These are phyloP conservation scores for Australoheros scitulus DNA, from an alignment of 2,113 vertebrate genomes.

Conservation along the genomic window DNA sequence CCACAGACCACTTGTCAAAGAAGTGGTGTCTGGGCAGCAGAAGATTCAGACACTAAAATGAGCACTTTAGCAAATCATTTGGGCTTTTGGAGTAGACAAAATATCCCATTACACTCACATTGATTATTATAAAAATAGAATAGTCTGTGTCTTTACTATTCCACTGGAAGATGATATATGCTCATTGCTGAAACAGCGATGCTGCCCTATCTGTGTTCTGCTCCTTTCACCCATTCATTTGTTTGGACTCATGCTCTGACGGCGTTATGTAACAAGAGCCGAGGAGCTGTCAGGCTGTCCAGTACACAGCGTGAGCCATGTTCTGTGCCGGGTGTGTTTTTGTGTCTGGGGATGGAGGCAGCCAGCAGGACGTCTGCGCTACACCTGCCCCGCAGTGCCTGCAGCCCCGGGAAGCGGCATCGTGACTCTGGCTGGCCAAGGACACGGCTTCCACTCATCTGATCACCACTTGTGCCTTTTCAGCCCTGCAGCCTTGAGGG, in stretches of 20 bases:
- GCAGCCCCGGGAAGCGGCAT: conserved; percentile 13
- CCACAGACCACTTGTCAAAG: conserved; percentile 28
- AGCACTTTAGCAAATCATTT: not conserved
- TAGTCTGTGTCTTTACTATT: not conserved
- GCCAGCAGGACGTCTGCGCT: not conserved
- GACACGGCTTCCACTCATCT: conserved; percentile 50
- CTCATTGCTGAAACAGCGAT: not conserved
- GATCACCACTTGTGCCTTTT: conserved; percentile 73
- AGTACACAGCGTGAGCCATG: not conserved
- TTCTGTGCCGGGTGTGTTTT: not conserved
- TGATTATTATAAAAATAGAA: not conserved
- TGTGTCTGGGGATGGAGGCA: conserved; percentile 7
- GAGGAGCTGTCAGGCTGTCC: not conserved
- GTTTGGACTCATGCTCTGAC: not conserved
- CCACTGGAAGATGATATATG: not conserved
- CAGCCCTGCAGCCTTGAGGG: conserved; percentile 80
- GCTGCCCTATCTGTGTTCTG: not conserved
- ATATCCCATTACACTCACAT: not conserved
- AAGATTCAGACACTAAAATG: not conserved
- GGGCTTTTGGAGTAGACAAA: not conserved
- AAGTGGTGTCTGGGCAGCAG: not conserved
- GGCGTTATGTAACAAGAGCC: conserved; percentile 7
- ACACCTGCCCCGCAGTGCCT: conserved; percentile 29
- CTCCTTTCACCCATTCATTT: not conserved
- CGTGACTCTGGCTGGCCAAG: conserved; percentile 48